A percentile compares a stretch with the other conserved stretches of the same genome.
Conservation (phyloP, 2,113 vertebrate species). For the Felis chaus region DNA sequence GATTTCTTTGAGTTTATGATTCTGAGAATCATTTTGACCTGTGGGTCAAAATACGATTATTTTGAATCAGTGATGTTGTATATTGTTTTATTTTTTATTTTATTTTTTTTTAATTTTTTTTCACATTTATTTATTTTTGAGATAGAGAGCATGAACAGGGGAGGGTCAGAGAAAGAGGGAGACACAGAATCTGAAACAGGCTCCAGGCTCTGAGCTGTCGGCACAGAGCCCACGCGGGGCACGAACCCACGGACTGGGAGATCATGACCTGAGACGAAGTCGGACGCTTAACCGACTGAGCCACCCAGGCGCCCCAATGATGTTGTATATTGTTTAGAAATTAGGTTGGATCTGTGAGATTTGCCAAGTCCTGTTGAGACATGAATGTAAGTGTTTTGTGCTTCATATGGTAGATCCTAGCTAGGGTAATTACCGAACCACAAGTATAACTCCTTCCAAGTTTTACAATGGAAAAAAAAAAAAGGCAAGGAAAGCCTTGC, state of each 20-base stretch:
- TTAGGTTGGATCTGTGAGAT: neutral
- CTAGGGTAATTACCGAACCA: neutral
- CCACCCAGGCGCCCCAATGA: neutral
- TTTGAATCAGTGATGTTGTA: constrained; percentile 16
- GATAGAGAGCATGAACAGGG: too few relatives aligned
- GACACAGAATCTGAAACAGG: too few relatives aligned
- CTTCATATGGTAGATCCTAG: neutral
- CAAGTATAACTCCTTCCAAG: constrained; percentile 2
- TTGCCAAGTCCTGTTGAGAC: neutral
- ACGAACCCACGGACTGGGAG: too few relatives aligned
- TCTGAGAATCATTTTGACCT: neutral
- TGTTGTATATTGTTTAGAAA: constrained; percentile 53
- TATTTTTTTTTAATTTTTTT: too few relatives aligned
- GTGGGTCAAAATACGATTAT: constrained; percentile 38
- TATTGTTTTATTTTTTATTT: neutral
- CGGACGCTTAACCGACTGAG: too few relatives aligned
- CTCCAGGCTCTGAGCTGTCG: too few relatives aligned
- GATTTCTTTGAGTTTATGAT: constrained; percentile 19
- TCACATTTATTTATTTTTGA: too few relatives aligned
- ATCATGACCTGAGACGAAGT: too few relatives aligned
- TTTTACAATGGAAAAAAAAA: neutral
- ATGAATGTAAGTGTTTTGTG: neutral
- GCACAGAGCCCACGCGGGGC: too few relatives aligned
- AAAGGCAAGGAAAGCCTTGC: neutral
- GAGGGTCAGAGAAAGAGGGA: too few relatives aligned